phyloP scores from a whole-genome alignment of 1,140 invertebrate genomes.

The Eulimnadia texana region DNA sequence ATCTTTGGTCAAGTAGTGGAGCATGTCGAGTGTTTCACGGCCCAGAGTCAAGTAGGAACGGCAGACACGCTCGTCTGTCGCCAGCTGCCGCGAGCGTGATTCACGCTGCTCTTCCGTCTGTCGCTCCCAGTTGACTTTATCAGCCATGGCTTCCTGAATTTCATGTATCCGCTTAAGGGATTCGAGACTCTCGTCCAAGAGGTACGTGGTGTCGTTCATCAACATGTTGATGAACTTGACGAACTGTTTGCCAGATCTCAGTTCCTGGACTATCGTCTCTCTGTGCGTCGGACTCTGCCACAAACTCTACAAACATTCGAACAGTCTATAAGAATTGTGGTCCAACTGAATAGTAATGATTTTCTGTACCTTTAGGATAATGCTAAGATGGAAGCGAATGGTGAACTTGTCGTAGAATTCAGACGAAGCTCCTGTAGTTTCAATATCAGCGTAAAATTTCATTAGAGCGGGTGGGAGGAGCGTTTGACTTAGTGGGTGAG shows the following conservation, averaged over 20 bases:
- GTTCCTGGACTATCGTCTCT: constrained; percentile 62
- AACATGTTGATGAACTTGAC: constrained; percentile 98
- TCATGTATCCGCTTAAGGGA: constrained; percentile 86
- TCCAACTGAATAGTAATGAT: too few relatives aligned
- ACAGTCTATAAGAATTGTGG: too few relatives aligned
- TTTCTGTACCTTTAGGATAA: constrained; percentile 61
- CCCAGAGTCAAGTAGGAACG: constrained; percentile 85
- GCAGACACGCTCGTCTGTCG: constrained; percentile 84
- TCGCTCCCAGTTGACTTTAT: constrained; percentile 46
- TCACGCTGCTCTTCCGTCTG: constrained; percentile 57
- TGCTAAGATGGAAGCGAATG: constrained; percentile 92
- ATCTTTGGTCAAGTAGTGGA: constrained; percentile 88
- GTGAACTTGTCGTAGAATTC: constrained; percentile 99
- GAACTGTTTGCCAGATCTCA: constrained; percentile 76
- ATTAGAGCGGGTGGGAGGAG: constrained; percentile 74
- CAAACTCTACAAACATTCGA: constrained; percentile 37
- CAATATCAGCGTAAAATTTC: constrained; percentile 97
- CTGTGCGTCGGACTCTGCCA: constrained; percentile 54
- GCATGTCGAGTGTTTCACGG: constrained; percentile 93
- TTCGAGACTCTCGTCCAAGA: constrained; percentile 89
- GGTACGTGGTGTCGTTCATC: constrained; percentile 97
- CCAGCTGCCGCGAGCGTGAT: constrained; percentile 56
- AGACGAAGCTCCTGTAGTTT: constrained; percentile 89
- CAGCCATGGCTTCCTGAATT: constrained; percentile 72
- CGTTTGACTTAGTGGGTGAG: constrained; percentile 68